These are phyloP conservation scores for Aporrectodea caliginosa DNA, from an alignment of 1,140 invertebrate genomes.

Conservation along the genomic window DNA sequence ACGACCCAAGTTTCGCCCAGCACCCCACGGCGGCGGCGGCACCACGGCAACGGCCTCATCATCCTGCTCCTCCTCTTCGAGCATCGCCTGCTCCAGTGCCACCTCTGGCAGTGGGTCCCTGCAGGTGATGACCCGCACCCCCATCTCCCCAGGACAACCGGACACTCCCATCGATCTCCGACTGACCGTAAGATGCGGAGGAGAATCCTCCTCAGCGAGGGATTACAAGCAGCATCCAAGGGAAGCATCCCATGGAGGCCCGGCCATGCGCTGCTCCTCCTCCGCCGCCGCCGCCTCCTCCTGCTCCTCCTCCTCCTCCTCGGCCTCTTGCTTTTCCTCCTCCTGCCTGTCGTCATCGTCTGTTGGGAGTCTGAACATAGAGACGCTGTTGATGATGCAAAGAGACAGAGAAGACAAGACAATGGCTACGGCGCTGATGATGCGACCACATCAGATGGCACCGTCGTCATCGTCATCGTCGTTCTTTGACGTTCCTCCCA, in stretches of 20 bases:
- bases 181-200: not conserved
- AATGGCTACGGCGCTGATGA: not conserved
- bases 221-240: not conserved
- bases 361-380: not conserved
- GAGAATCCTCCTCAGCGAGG: not conserved
- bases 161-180: not conserved
- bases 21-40: no score
- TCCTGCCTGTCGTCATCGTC: not conserved
- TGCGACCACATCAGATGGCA: no score
- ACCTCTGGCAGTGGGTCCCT: constrained; percentile 12
- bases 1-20: constrained; percentile 55
- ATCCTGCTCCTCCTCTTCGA: no score
- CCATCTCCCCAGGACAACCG: not conserved
- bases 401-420: not conserved
- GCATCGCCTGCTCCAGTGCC: no score
- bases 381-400: not conserved
- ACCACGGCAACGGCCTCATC: no score
- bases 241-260: not conserved
- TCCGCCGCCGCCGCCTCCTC: not conserved
- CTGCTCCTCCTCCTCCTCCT: not conserved
- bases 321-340: not conserved
- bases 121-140: constrained; percentile 54
- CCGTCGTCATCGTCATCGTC: not conserved
- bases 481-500: constrained; percentile 23
- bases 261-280: not conserved